Conservation (phyloP, 1,140 invertebrate genomes). For the Plutomurus gul region DNA sequence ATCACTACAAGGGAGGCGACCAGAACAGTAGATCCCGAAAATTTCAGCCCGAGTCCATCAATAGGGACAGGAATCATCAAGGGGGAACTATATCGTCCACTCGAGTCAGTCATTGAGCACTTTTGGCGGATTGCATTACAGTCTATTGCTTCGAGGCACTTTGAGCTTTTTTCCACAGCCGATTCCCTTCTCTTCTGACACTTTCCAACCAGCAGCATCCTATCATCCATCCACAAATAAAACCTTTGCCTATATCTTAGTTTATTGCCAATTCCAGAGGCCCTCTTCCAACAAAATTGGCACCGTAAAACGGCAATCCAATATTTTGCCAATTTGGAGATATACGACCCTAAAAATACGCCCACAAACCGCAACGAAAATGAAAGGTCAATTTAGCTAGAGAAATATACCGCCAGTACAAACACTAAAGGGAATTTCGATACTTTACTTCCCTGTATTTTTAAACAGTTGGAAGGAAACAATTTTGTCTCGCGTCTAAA, state of each 20-base stretch:
- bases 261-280: constrained; percentile 28
- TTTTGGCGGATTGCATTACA: constrained; percentile 11
- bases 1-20: not conserved
- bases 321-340: constrained; percentile 33
- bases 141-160: not conserved
- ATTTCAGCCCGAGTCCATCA: not conserved
- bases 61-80: constrained; percentile 9
- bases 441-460: no score
- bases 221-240: constrained; percentile 15
- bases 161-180: no score
- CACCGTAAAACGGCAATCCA: constrained; percentile 30
- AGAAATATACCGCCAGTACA: no score
- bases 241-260: not conserved
- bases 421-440: no score
- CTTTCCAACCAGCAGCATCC: not conserved
- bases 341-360: not conserved
- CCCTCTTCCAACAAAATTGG: constrained; percentile 24
- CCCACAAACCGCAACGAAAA: not conserved
- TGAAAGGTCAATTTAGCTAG: constrained; percentile 2
- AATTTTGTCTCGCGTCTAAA: no score
- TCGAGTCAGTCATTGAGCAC: constrained; percentile 22
- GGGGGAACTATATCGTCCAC: constrained; percentile 25
- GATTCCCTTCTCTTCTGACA: no score
- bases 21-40: not conserved
- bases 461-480: no score